These are phyloP conservation scores for Mugil cephalus DNA, from an alignment of 2,113 vertebrate genomes.

Conservation along the genomic window DNA sequence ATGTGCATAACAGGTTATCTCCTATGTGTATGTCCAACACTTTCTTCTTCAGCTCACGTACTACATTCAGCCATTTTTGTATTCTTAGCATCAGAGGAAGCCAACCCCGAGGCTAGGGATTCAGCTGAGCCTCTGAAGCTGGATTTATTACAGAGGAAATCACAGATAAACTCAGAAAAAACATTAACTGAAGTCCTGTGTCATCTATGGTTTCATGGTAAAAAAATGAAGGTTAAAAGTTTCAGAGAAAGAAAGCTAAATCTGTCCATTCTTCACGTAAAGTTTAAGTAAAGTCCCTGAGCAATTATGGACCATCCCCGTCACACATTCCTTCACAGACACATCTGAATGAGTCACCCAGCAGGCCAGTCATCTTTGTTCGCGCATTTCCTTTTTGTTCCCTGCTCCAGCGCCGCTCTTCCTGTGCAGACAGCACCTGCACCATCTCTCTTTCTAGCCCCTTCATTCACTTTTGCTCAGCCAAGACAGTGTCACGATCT, in stretches of 20 bases:
- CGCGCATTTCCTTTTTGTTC: slow-evolving; percentile 62
- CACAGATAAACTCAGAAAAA: slow-evolving; percentile 28
- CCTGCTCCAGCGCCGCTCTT: slow-evolving; percentile 50
- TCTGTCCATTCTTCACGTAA: background rate
- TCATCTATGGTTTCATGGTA: background rate
- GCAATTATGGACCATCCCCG: slow-evolving; percentile 51
- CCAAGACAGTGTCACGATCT: slow-evolving; percentile 20
- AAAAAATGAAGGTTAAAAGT: slow-evolving; percentile 2
- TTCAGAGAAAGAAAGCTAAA: slow-evolving; percentile 3
- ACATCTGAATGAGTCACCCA: slow-evolving; percentile 65
- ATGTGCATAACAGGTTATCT: slow-evolving; percentile 40
- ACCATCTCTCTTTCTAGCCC: slow-evolving; percentile 8
- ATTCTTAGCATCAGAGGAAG: slow-evolving; percentile 31
- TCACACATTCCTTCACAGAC: slow-evolving; percentile 46
- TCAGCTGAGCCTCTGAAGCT: slow-evolving; percentile 32
- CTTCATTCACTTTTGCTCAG: slow-evolving; percentile 37
- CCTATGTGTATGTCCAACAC: background rate
- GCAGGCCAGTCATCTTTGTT: slow-evolving; percentile 55
- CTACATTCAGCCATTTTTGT: slow-evolving; percentile 16
- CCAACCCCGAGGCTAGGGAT: slow-evolving; percentile 39
- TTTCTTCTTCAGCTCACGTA: slow-evolving; percentile 19
- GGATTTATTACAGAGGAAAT: slow-evolving; percentile 24
- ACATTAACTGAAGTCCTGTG: background rate
- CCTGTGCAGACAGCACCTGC: slow-evolving; percentile 74
- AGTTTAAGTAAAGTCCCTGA: slow-evolving; percentile 19